These are phyloP conservation scores for Sussaba pulchella DNA, from an alignment of 2,888 invertebrate species.

Conservation along the genomic window DNA sequence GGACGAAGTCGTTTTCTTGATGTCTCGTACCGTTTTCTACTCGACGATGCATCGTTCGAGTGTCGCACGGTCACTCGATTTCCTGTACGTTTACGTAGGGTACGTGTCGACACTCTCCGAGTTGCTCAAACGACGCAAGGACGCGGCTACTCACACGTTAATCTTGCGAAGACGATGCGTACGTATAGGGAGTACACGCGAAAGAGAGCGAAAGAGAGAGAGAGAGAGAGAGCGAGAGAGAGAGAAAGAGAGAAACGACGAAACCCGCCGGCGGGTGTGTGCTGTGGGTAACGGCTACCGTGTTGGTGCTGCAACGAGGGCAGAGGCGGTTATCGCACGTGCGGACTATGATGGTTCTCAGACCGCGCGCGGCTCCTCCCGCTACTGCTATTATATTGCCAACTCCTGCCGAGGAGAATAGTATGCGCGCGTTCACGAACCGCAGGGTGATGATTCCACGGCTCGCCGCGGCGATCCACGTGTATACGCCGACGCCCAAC, in stretches of 20 bases:
- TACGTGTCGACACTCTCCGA: slow-evolving; percentile 35
- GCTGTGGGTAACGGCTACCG: slow-evolving; percentile 67
- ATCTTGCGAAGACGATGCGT: slow-evolving; percentile 31
- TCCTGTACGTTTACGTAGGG: slow-evolving; percentile 4
- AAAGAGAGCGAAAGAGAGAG: slow-evolving; percentile 1
- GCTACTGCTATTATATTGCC: slow-evolving; percentile 22
- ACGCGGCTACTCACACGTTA: slow-evolving; percentile 19
- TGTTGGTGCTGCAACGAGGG: slow-evolving; percentile 50
- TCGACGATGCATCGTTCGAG: slow-evolving; percentile 12
- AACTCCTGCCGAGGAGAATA: slow-evolving; percentile 52
- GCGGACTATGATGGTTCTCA: slow-evolving; percentile 37
- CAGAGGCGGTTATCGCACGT: slow-evolving; percentile 64
- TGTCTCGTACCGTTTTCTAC: too few relatives aligned
- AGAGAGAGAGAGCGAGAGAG: slow-evolving; percentile 10
- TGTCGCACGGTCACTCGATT: slow-evolving; percentile 5
- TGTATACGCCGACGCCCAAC: slow-evolving; percentile 66
- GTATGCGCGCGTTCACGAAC: slow-evolving; percentile 63
- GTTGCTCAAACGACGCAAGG: slow-evolving; percentile 31
- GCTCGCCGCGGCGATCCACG: slow-evolving; percentile 41
- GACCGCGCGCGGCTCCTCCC: slow-evolving; percentile 17
- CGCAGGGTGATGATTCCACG: slow-evolving; percentile 40
- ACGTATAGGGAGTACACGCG: not conserved
- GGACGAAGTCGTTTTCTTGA: too few relatives aligned
- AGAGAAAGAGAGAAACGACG: slow-evolving; percentile 27
- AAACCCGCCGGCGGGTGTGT: slow-evolving; percentile 55